Percentiles rank a stretch among this genome's conserved stretches.
Evolutionary conservation across 2,888 invertebrate species (phyloP).

Genomic region (Eilema caniola): DNA sequence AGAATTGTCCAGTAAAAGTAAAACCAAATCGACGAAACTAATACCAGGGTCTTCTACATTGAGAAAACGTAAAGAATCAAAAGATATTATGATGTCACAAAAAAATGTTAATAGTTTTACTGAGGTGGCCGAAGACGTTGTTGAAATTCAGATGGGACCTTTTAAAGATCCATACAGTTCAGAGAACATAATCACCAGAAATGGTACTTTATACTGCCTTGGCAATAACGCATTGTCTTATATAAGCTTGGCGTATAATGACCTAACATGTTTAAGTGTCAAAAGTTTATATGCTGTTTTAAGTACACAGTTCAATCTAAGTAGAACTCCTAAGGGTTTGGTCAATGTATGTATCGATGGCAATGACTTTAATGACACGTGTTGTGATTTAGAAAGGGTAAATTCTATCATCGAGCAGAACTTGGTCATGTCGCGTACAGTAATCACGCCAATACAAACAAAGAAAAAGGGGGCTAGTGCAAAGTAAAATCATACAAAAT

Average conservation of each 20-base stretch:
- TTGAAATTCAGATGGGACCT: conserved; percentile 44
- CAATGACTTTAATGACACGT: conserved; percentile 59
- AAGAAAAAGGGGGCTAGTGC: conserved; percentile 6
- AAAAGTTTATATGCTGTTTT: conserved; percentile 61
- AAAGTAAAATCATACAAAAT: background rate
- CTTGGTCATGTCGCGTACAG: conserved; percentile 30
- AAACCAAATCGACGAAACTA: background rate
- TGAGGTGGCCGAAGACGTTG: background rate
- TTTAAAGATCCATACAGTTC: conserved; percentile 60
- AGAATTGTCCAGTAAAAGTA: background rate
- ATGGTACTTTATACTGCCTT: conserved; percentile 51
- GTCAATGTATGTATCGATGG: conserved; percentile 68
- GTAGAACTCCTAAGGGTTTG: conserved; percentile 63
- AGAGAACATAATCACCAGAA: conserved; percentile 44
- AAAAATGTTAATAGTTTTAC: background rate
- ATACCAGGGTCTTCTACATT: background rate
- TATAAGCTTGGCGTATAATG: conserved; percentile 70
- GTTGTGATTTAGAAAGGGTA: conserved; percentile 59
- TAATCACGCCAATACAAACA: background rate
- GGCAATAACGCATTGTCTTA: conserved; percentile 67
- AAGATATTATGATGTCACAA: no score
- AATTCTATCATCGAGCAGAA: conserved; percentile 54
- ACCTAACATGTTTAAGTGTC: conserved; percentile 57
- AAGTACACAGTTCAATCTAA: conserved; percentile 52
- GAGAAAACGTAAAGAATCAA: background rate